A percentile compares a stretch with the other conserved stretches of the same genome.
phyloP scores from a whole-genome alignment of 2,888 invertebrate genomes.

The Drosophila neonasuta region DNA sequence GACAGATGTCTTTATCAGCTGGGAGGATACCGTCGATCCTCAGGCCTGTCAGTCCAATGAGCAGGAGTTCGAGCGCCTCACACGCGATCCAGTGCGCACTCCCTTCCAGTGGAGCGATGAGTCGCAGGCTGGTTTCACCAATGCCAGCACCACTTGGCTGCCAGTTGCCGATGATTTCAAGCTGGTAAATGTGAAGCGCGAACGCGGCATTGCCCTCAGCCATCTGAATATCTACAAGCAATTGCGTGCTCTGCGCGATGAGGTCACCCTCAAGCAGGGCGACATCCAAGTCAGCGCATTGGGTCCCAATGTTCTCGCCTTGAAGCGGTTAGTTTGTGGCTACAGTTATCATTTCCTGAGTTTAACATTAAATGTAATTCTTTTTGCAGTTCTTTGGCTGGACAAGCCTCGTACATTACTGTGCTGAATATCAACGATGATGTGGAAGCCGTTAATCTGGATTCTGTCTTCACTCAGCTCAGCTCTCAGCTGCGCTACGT shows the following conservation, averaged over 20 bases:
- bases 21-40: slow-evolving; percentile 84
- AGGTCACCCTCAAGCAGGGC: slow-evolving; percentile 83
- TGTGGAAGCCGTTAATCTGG: slow-evolving; percentile 80
- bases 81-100: slow-evolving; percentile 86
- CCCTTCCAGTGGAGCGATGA: slow-evolving; percentile 86
- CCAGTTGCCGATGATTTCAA: slow-evolving; percentile 84
- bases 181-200: slow-evolving; percentile 84
- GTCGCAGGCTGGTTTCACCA: slow-evolving; percentile 79
- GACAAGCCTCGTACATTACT: slow-evolving; percentile 80
- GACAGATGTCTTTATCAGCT: slow-evolving; percentile 83
- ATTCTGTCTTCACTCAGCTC: slow-evolving; percentile 62
- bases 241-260: slow-evolving; percentile 82
- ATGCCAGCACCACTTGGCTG: slow-evolving; percentile 77
- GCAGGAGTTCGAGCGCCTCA: slow-evolving; percentile 83
- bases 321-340: slow-evolving; percentile 71
- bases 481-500: slow-evolving; percentile 66
- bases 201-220: slow-evolving; percentile 83
- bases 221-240: slow-evolving; percentile 86
- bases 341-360: not conserved
- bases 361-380: not conserved
- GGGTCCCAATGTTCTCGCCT: slow-evolving; percentile 82
- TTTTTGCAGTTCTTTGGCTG: slow-evolving; percentile 58
- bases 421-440: slow-evolving; percentile 82
- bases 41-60: slow-evolving; percentile 85
- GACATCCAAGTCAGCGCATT: slow-evolving; percentile 82